Conservation (phyloP, 2,797 vertebrate species). For the Amblyopsis hoosieri region DNA sequence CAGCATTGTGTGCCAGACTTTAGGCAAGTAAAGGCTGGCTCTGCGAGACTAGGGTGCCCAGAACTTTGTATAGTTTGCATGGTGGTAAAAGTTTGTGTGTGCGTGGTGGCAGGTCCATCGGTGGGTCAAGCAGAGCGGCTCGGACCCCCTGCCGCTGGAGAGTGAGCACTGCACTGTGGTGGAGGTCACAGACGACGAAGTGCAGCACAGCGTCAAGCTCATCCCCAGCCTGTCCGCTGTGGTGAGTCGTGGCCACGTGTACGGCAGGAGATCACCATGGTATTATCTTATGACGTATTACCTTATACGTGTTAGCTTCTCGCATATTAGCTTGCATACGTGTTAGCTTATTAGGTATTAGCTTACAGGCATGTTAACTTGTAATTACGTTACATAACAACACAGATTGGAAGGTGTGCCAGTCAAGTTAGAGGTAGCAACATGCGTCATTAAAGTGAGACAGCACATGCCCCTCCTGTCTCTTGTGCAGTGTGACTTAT, state of each 20-base stretch:
- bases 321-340: too few relatives aligned
- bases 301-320: too few relatives aligned
- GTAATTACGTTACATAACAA: too few relatives aligned
- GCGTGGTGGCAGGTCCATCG: slow-evolving; percentile 78
- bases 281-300: background rate
- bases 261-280: background rate
- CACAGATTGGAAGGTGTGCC: too few relatives aligned
- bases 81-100: background rate
- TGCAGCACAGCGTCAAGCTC: slow-evolving; percentile 91
- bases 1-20: too few relatives aligned
- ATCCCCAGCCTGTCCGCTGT: slow-evolving; percentile 91
- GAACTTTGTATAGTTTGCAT: background rate
- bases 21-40: too few relatives aligned
- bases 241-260: slow-evolving; percentile 71
- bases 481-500: background rate
- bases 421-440: too few relatives aligned
- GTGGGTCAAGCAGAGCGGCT: slow-evolving; percentile 85
- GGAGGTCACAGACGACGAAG: slow-evolving; percentile 94
- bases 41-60: background rate
- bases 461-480: too few relatives aligned
- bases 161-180: slow-evolving; percentile 91
- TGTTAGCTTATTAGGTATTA: too few relatives aligned
- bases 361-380: too few relatives aligned
- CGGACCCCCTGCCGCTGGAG: slow-evolving; percentile 87
- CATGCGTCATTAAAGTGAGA: too few relatives aligned